Evolutionary conservation across 2,113 vertebrate species (phyloP).

Genomic region (Probosciger aterrimus): DNA sequence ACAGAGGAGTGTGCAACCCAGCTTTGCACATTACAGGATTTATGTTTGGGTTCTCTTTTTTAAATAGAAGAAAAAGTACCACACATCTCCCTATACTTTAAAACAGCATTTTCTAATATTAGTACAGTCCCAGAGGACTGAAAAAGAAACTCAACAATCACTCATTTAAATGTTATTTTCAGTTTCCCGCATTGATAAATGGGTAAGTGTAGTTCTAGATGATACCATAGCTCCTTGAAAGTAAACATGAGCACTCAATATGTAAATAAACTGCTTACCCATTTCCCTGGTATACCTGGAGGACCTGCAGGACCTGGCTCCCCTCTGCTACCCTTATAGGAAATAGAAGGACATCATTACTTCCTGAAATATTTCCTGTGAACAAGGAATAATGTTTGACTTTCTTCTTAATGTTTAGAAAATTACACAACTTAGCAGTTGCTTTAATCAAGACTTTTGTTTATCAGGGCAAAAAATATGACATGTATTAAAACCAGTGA

Average conservation of each 20-base stretch:
- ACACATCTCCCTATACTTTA: neutral
- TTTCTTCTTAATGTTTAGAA: neutral
- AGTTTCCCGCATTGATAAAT: neutral
- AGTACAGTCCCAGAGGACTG: neutral
- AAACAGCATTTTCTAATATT: slow-evolving; percentile 20
- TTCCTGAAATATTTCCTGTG: neutral
- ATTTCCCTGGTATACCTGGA: slow-evolving; percentile 84
- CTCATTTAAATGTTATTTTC: neutral
- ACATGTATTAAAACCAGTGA: neutral
- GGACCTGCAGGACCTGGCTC: slow-evolving; percentile 82
- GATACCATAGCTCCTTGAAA: neutral
- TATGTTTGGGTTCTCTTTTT: neutral
- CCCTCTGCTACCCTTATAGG: slow-evolving; percentile 84
- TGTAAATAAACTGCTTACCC: slow-evolving; percentile 77
- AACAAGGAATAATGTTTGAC: neutral
- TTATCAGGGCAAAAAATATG: neutral
- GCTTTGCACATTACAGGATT: neutral
- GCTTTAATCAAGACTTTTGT: neutral
- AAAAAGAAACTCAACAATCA: neutral
- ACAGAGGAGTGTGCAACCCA: neutral
- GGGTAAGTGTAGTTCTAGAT: neutral
- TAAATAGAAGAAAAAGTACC: neutral
- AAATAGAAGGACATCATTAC: slow-evolving; percentile 24
- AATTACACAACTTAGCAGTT: neutral
- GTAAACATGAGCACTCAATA: neutral